Conservation (phyloP, 64 coral and sea anemone species). For the Trachythela sp. region DNA sequence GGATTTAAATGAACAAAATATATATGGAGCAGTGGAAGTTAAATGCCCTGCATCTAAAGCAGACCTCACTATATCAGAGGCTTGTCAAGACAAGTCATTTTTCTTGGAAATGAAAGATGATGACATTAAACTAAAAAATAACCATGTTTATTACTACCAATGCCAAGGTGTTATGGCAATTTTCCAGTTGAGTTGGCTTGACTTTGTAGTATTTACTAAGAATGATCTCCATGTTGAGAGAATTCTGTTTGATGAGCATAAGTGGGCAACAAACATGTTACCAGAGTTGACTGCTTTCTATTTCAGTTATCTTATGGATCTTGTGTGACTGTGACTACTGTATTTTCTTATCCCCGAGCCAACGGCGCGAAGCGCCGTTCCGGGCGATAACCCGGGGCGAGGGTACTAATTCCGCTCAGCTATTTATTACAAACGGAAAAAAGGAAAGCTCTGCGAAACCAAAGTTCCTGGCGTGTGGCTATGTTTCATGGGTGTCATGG, state of each 20-base stretch:
- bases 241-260: not conserved
- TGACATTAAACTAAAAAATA: no score
- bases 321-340: no score
- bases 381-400: no score
- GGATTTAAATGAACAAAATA: no score
- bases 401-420: no score
- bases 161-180: slow-evolving; percentile 43
- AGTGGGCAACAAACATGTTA: no score
- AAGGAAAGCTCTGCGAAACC: no score
- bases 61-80: not conserved
- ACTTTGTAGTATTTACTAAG: slow-evolving; percentile 23
- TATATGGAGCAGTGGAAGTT: slow-evolving; percentile 21
- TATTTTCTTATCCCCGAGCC: no score
- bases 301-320: not conserved
- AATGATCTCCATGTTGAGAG: slow-evolving; percentile 25
- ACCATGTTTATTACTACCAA: slow-evolving; percentile 37
- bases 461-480: no score
- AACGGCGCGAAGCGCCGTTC: no score
- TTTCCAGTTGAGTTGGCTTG: not conserved
- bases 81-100: not conserved
- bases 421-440: no score
- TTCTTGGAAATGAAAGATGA: not conserved
- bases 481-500: no score
- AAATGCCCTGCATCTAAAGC: slow-evolving; percentile 45
- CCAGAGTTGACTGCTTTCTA: slow-evolving; percentile 4